Conservation (phyloP, 2,888 invertebrate species). For the Brachylomia viminalis region DNA sequence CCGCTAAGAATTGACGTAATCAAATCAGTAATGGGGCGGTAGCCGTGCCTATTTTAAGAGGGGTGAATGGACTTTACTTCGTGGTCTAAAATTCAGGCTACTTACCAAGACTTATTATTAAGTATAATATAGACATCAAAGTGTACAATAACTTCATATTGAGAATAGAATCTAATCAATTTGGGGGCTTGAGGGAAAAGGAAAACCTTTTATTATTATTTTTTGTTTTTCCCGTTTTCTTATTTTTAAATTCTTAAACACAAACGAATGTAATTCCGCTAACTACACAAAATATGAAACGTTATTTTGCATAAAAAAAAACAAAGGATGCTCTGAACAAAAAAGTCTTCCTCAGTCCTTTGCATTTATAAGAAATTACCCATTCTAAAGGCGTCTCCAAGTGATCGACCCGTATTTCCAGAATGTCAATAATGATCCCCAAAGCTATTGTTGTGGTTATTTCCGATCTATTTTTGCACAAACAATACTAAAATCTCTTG, state of each 20-base stretch:
- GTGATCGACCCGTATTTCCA: conserved; percentile 1
- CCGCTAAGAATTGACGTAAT: neutral
- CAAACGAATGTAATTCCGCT: neutral
- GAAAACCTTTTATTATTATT: neutral
- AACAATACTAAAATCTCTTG: conserved; percentile 17
- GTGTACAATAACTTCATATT: neutral
- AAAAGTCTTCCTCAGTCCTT: neutral
- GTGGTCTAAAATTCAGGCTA: neutral
- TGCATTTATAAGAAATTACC: conserved; percentile 7
- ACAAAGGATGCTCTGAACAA: neutral
- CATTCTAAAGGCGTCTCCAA: conserved; percentile 19
- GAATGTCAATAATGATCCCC: conserved; percentile 28
- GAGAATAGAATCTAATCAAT: neutral
- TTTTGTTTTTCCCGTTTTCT: neutral
- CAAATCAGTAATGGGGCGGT: neutral
- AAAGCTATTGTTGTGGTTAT: conserved; percentile 24
- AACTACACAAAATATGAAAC: neutral
- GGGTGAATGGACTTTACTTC: neutral
- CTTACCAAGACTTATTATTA: neutral
- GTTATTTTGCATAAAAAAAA: neutral
- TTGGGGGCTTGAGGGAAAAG: neutral
- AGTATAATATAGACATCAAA: neutral
- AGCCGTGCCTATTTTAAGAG: neutral
- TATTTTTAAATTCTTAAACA: neutral
- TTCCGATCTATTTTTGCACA: conserved; percentile 29